These are phyloP conservation scores for Diceros bicornis DNA, from an alignment of 2,797 vertebrate species.

Conservation along the genomic window DNA sequence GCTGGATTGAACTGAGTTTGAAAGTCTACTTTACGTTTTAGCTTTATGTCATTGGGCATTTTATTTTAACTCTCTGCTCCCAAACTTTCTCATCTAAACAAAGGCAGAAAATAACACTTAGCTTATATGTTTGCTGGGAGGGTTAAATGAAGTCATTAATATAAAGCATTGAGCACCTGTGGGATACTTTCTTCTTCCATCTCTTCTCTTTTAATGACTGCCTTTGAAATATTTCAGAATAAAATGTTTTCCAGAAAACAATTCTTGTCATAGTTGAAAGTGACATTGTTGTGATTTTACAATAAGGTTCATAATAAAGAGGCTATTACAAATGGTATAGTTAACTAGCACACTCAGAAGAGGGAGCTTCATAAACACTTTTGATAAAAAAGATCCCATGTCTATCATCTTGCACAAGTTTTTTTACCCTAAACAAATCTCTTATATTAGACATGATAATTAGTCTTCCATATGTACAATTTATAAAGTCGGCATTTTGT, in stretches of 20 bases:
- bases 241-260: slow-evolving; percentile 15
- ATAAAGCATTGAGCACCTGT: not conserved
- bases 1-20: not conserved
- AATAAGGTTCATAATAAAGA: not conserved
- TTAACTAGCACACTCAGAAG: not conserved
- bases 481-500: slow-evolving; percentile 81
- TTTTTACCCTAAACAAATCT: slow-evolving; percentile 71
- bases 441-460: slow-evolving; percentile 78
- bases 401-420: not conserved
- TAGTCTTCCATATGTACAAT: slow-evolving; percentile 57
- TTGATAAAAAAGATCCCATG: not conserved
- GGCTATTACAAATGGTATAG: not conserved
- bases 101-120: not conserved
- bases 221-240: slow-evolving; percentile 23
- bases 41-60: not conserved
- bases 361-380: not conserved
- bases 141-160: not conserved
- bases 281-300: not conserved
- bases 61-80: not conserved
- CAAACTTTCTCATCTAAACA: not conserved
- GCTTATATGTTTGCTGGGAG: not conserved
- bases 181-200: not conserved
- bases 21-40: slow-evolving; percentile 6
- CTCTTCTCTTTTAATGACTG: not conserved
- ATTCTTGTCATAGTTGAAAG: not conserved